Percentiles rank a stretch among this genome's conserved stretches.
Conservation (phyloP, 2,113 vertebrate genomes). For the Burhinus oedicnemus region DNA sequence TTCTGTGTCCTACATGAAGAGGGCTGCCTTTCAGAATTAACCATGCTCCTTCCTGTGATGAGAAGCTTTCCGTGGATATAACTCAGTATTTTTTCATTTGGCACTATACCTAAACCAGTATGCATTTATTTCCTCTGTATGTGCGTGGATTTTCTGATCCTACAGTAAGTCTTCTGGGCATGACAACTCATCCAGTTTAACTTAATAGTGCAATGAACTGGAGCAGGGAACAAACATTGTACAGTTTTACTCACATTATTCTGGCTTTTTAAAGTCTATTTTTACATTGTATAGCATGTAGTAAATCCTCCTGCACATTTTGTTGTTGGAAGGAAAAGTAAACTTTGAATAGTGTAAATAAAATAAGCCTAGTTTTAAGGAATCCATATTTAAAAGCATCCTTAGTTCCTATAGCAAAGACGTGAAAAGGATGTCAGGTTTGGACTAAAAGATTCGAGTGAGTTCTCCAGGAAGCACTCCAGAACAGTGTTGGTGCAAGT, state of each 20-base stretch:
- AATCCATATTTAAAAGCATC: conserved; percentile 4
- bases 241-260: conserved; percentile 56
- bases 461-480: neutral
- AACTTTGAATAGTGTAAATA: conserved; percentile 56
- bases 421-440: neutral
- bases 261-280: conserved; percentile 65
- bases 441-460: conserved; percentile 30
- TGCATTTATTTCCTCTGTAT: conserved; percentile 15
- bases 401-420: conserved; percentile 19
- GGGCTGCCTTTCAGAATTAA: neutral
- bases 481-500: neutral
- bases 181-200: conserved; percentile 58
- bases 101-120: conserved; percentile 43
- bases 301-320: conserved; percentile 49
- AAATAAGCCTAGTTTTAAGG: conserved; percentile 42
- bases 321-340: conserved; percentile 35
- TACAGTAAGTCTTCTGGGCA: conserved; percentile 64
- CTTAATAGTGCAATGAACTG: conserved; percentile 52
- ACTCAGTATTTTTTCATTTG: conserved; percentile 24
- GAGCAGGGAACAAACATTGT: conserved; percentile 59
- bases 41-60: neutral
- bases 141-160: conserved; percentile 48
- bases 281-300: conserved; percentile 63
- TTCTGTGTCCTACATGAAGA: conserved; percentile 81
- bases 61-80: conserved; percentile 34